Evolutionary conservation across 2,888 invertebrate genomes (phyloP).

Genomic region (Parnassius orleans): DNA sequence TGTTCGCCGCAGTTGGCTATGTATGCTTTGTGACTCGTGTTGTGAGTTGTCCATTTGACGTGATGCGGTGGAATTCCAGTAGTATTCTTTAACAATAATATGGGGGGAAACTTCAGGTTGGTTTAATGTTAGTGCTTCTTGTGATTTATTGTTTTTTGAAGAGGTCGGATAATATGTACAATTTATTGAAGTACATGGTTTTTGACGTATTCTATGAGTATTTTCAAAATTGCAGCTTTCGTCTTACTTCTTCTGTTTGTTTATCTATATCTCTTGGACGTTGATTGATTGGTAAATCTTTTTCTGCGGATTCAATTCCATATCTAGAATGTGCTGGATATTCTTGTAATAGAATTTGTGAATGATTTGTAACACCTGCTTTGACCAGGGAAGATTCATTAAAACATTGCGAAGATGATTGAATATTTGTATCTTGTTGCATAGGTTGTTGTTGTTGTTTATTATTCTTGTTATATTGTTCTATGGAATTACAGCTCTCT

Average conservation of each 20-base stretch:
- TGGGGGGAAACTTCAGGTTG: slow-evolving; percentile 36
- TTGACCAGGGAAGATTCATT: background rate
- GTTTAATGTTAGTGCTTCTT: slow-evolving; percentile 4
- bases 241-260: slow-evolving; percentile 21
- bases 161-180: background rate
- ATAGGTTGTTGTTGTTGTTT: background rate
- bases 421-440: background rate
- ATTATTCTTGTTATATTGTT: background rate
- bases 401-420: background rate
- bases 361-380: background rate
- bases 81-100: slow-evolving; percentile 48
- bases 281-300: slow-evolving; percentile 35
- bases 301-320: slow-evolving; percentile 17
- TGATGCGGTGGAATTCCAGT: slow-evolving; percentile 43
- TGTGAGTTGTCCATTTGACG: slow-evolving; percentile 14
- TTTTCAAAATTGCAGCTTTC: background rate
- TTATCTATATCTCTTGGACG: slow-evolving; percentile 28
- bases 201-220: background rate
- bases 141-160: slow-evolving; percentile 3
- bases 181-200: background rate
- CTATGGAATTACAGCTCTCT: slow-evolving; percentile 7
- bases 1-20: slow-evolving; percentile 19
- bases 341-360: background rate
- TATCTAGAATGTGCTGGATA: background rate
- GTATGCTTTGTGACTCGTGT: slow-evolving; percentile 2